Evolutionary conservation across 1,140 invertebrate genomes (phyloP).

Genomic region (Lucilia sericata): DNA sequence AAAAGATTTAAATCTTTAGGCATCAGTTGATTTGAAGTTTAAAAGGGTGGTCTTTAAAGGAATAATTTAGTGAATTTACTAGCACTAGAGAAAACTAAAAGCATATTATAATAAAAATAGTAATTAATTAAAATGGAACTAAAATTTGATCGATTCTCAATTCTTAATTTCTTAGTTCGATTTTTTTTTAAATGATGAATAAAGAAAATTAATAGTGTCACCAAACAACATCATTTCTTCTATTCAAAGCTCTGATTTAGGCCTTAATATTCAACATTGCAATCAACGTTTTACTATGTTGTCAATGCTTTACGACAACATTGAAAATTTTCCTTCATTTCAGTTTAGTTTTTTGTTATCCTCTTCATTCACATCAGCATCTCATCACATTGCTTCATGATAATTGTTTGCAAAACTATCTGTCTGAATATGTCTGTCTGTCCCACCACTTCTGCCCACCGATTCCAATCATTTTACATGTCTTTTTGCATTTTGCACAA

Average conservation of each 20-base stretch:
- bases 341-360: not conserved
- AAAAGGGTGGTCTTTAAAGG: not conserved
- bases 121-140: too few relatives aligned
- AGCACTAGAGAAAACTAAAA: too few relatives aligned
- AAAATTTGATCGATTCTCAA: too few relatives aligned
- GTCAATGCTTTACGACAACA: slow-evolving; percentile 14
- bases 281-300: slow-evolving; percentile 20
- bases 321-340: not conserved
- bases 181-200: too few relatives aligned
- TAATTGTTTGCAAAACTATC: slow-evolving; percentile 18
- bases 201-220: too few relatives aligned
- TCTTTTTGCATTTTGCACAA: slow-evolving; percentile 27
- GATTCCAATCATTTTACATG: slow-evolving; percentile 26
- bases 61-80: too few relatives aligned
- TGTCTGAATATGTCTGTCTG: slow-evolving; percentile 3
- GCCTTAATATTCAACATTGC: not conserved
- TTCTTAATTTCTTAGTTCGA: too few relatives aligned
- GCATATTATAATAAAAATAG: too few relatives aligned
- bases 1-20: slow-evolving; percentile 5
- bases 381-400: slow-evolving; percentile 35
- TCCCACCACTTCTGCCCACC: not conserved
- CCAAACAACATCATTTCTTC: too few relatives aligned
- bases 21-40: not conserved
- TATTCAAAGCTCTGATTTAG: too few relatives aligned
- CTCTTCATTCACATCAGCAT: slow-evolving; percentile 27